Percentiles rank a stretch among this genome's conserved stretches.
Conservation (phyloP, 2,113 vertebrate genomes). For the Seriola quinqueradiata region DNA sequence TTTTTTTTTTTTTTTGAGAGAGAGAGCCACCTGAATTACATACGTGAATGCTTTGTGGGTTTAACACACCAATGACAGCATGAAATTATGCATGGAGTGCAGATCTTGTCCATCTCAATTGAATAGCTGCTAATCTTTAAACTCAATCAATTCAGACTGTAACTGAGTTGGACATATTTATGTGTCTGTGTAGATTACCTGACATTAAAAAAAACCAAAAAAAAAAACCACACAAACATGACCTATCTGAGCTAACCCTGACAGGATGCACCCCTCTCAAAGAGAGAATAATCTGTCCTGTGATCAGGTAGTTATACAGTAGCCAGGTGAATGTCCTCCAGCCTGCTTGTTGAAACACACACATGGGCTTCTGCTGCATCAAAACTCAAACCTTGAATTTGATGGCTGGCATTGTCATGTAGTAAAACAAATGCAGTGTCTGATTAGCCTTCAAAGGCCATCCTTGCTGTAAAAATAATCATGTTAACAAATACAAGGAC, state of each 20-base stretch:
- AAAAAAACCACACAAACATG: not conserved
- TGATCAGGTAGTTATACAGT: not conserved
- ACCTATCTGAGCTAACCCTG: not conserved
- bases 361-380: not conserved
- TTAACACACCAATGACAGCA: not conserved
- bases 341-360: not conserved
- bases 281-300: not conserved
- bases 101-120: too few relatives aligned
- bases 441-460: slow-evolving; percentile 19
- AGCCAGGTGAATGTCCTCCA: not conserved
- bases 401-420: slow-evolving; percentile 1
- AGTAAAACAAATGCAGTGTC: slow-evolving; percentile 15
- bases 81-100: not conserved
- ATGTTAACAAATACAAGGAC: slow-evolving; percentile 33
- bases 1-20: not conserved
- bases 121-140: not conserved
- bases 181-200: not conserved
- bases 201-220: not conserved
- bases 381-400: not conserved
- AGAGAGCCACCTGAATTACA: not conserved
- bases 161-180: not conserved
- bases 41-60: slow-evolving; percentile 8
- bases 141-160: not conserved
- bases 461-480: slow-evolving; percentile 7
- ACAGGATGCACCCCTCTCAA: not conserved